phyloP scores from a whole-genome alignment of 2,888 invertebrate species.

The Eurytoma adleriae region DNA sequence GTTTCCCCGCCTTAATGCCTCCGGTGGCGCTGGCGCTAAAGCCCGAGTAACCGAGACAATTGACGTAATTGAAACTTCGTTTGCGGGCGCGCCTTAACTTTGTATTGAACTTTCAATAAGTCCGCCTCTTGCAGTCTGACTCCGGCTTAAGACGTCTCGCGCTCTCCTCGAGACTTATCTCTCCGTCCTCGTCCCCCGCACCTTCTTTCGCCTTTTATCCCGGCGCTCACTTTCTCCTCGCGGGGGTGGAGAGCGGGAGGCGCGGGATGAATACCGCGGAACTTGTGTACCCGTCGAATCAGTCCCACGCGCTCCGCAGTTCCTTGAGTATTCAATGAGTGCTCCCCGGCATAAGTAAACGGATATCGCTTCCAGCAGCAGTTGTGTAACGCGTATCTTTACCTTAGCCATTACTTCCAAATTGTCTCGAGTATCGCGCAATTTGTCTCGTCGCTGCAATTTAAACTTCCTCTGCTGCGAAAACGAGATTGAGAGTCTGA shows the following conservation, averaged over 20 bases:
- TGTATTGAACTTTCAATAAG: constrained; percentile 59
- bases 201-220: background rate
- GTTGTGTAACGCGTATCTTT: constrained; percentile 2
- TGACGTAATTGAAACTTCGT: constrained; percentile 60
- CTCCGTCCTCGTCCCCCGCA: constrained; percentile 12
- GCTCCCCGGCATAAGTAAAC: constrained; percentile 37
- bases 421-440: background rate
- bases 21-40: background rate
- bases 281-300: constrained; percentile 51
- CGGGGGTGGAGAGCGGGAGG: background rate
- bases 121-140: constrained; percentile 54
- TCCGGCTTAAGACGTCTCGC: constrained; percentile 52
- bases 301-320: constrained; percentile 28
- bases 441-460: background rate
- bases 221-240: background rate
- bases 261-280: constrained; percentile 38
- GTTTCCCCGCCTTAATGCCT: constrained; percentile 20
- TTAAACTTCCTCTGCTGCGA: background rate
- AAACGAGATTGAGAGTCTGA: background rate
- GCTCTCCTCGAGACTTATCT: constrained; percentile 3
- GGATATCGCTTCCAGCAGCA: constrained; percentile 1
- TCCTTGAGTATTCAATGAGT: constrained; percentile 39
- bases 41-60: constrained; percentile 56
- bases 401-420: constrained; percentile 14
- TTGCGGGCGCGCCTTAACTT: constrained; percentile 54